Evolutionary conservation across 1,140 invertebrate species (phyloP), one percentile per base, ranked within the genome.

Genomic region (Caenorhabditis tropicalis): DNA sequence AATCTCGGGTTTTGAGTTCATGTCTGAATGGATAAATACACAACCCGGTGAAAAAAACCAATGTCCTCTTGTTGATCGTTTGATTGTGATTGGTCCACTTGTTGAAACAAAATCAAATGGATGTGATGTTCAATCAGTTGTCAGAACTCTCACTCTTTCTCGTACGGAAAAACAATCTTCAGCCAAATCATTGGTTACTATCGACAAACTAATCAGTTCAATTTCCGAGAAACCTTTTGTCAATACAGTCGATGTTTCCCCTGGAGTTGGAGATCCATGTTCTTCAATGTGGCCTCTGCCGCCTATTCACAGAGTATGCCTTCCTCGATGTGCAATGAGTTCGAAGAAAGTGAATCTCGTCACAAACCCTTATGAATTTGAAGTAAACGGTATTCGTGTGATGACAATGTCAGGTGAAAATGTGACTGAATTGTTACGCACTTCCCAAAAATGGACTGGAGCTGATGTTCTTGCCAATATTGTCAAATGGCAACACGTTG

Each of bases 321-420:
- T 70, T 7, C 82, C 60, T 15, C 53, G 46, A 33, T 65, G 60
- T 48, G 60, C 27, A 6, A 65, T 74, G 46, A 65, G 36, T 21
- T 15, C 49, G 39, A 74, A 83, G 43, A 83, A 74, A 74, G 65
- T 83, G 43, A 83, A 83, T 27, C 53, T 83, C 24, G 60, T 65
- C 19, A 83, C 82, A 33, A 83, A 83, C 65, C 82, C 82, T 3
- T 56, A 83, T 43, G 39, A 70, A 24, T 83, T 83, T 33, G 60
- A 49, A 24, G 74, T 83, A 1, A 51, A 74, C 51, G 51, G 36
- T 27, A n/a, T 83, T 6, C 82, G 27, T 36, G 29, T 83, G 19
- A 70, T 83, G 60, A 74, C 60, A 19, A 83, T 82, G 53, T 82
- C 56, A 2, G 82, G 82, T 6, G 60, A 83, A 74, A 83, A 83